Evolutionary conservation across 2,113 vertebrate species (phyloP).

Genomic region (Zapornia atra): DNA sequence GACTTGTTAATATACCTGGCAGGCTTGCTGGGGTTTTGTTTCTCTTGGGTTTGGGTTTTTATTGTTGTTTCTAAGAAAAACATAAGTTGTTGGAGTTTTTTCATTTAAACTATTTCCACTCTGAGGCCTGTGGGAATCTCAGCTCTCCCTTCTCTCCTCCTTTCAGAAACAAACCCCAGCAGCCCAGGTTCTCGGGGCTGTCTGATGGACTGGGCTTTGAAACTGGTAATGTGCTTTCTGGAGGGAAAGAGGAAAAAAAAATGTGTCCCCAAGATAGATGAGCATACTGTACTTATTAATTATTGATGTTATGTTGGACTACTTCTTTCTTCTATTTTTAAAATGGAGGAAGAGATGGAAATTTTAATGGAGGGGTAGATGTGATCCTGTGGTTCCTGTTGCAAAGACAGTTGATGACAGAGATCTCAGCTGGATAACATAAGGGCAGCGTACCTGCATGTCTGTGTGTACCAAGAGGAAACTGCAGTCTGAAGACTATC

Average conservation of each 20-base stretch:
- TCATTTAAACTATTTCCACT: neutral
- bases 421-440: neutral
- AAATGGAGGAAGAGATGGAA: neutral
- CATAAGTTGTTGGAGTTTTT: neutral
- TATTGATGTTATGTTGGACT: neutral
- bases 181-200: neutral
- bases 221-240: neutral
- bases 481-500: neutral
- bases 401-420: neutral
- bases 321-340: neutral
- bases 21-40: neutral
- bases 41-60: no score
- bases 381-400: neutral
- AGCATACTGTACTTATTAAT: neutral
- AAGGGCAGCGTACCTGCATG: neutral
- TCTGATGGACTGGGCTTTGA: neutral
- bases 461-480: neutral
- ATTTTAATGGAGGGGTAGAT: neutral
- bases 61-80: neutral
- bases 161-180: neutral
- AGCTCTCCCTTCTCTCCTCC: neutral
- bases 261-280: constrained; percentile 18
- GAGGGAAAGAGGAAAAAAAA: neutral
- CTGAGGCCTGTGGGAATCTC: neutral
- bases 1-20: neutral